A percentile compares a stretch with the other conserved stretches of the same genome.
Conservation (phyloP, 2,113 vertebrate genomes). For the Platichthys flesus region DNA sequence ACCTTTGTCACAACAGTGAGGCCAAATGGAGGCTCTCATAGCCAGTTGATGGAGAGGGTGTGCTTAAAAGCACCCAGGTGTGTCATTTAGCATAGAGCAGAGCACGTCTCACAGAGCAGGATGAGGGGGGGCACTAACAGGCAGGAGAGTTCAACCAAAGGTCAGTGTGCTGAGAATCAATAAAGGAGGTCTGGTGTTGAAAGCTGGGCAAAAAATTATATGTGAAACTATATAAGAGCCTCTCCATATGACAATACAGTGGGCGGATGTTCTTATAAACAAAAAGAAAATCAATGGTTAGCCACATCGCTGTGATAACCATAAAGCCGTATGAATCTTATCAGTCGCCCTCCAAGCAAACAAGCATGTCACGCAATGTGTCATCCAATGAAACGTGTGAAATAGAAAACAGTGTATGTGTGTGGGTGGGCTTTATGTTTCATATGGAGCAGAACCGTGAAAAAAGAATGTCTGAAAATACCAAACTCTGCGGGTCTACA, state of each 20-base stretch:
- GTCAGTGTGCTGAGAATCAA: constrained; percentile 76
- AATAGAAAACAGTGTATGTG: background rate
- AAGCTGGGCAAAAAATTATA: constrained; percentile 51
- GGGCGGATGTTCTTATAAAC: constrained; percentile 42
- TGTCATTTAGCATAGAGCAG: constrained; percentile 79
- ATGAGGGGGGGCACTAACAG: constrained; percentile 66
- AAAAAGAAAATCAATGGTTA: constrained; percentile 55
- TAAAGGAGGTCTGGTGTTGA: constrained; percentile 61
- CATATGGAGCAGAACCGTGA: constrained; percentile 2
- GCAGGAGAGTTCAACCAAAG: constrained; percentile 78
- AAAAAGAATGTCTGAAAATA: constrained; percentile 16
- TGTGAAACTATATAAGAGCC: constrained; percentile 58
- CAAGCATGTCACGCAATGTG: background rate
- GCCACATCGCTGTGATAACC: constrained; percentile 38
- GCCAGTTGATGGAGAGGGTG: constrained; percentile 79
- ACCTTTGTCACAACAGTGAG: constrained; percentile 79
- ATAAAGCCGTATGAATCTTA: constrained; percentile 26
- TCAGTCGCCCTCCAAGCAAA: constrained; percentile 26
- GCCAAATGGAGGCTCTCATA: constrained; percentile 84
- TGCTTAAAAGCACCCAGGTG: constrained; percentile 84
- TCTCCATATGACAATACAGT: constrained; percentile 38
- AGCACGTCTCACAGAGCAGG: constrained; percentile 67
- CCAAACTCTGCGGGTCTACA: constrained; percentile 35
- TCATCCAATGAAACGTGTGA: constrained; percentile 8
- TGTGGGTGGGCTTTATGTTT: constrained; percentile 14